Evolutionary conservation across 2,797 vertebrate genomes (phyloP).

Genomic region (Anguilla marmorata): DNA sequence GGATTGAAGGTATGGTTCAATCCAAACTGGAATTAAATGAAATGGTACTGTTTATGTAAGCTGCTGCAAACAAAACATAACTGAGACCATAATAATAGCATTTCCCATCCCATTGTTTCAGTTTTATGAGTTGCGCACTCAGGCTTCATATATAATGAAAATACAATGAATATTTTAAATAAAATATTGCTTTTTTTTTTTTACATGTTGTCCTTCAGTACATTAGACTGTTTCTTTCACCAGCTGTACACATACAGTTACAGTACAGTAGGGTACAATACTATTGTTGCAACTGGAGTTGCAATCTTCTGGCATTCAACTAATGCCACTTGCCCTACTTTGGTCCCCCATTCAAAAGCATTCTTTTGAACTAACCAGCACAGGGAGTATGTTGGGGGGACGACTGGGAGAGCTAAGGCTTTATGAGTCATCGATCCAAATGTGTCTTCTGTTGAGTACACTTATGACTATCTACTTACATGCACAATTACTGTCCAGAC

Average conservation of each 20-base stretch:
- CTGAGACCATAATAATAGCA: neutral
- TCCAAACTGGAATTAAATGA: neutral
- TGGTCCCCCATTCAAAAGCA: neutral
- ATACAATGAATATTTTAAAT: neutral
- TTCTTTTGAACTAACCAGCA: neutral
- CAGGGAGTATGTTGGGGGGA: neutral
- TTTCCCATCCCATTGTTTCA: neutral
- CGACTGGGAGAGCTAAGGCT: constrained; percentile 23
- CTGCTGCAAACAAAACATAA: neutral
- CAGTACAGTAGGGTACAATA: constrained; percentile 4
- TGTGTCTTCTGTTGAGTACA: neutral
- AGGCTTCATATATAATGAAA: constrained; percentile 8
- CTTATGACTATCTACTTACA: neutral
- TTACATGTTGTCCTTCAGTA: neutral
- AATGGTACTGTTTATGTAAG: neutral
- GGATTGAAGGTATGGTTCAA: neutral
- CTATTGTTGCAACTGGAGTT: neutral
- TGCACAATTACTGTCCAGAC: neutral
- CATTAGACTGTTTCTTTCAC: neutral
- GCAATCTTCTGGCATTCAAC: neutral
- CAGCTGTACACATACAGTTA: neutral
- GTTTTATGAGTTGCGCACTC: constrained; percentile 5
- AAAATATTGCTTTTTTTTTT: constrained; percentile 26
- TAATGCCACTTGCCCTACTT: neutral
- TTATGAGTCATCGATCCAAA: neutral